A percentile compares a stretch with the other conserved stretches of the same genome.
phyloP scores from a whole-genome alignment of 53 echinoderm and acorn worm species.

The Glandiceps talaboti region DNA sequence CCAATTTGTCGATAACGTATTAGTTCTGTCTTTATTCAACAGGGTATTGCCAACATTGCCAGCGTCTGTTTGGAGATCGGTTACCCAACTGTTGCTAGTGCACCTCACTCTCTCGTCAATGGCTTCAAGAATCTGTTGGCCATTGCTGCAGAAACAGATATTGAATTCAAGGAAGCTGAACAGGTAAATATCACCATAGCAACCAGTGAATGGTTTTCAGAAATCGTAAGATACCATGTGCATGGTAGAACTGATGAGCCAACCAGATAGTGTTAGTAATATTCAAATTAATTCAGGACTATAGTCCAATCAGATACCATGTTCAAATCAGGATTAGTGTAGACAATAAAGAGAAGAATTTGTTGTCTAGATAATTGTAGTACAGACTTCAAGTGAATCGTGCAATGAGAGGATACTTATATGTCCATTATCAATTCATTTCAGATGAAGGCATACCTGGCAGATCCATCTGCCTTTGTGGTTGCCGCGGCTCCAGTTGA shows the following conservation, averaged over 20 bases:
- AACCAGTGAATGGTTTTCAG: too few relatives aligned
- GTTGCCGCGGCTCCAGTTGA: slow-evolving; percentile 50
- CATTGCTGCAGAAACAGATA: slow-evolving; percentile 77
- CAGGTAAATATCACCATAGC: too few relatives aligned
- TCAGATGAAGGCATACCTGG: slow-evolving; percentile 77
- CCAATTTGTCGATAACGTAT: not conserved
- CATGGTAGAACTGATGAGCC: too few relatives aligned
- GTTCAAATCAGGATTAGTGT: too few relatives aligned
- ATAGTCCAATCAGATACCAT: too few relatives aligned
- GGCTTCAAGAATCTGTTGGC: slow-evolving; percentile 98
- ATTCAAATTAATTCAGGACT: too few relatives aligned
- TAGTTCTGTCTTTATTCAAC: not conserved
- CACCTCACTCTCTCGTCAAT: slow-evolving; percentile 89
- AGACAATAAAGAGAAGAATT: too few relatives aligned
- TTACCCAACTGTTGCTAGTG: slow-evolving; percentile 89
- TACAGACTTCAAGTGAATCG: too few relatives aligned
- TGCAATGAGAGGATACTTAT: too few relatives aligned
- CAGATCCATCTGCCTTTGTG: slow-evolving; percentile 80
- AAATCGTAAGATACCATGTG: too few relatives aligned
- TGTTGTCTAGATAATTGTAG: too few relatives aligned
- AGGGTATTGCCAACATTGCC: slow-evolving; percentile 76
- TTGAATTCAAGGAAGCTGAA: slow-evolving; percentile 83
- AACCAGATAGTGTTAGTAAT: too few relatives aligned
- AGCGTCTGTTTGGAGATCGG: slow-evolving; percentile 78
- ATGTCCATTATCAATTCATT: not conserved